Base-by-base conservation (phyloP, 1,140 invertebrate genomes). In the Atta texana region DNA sequence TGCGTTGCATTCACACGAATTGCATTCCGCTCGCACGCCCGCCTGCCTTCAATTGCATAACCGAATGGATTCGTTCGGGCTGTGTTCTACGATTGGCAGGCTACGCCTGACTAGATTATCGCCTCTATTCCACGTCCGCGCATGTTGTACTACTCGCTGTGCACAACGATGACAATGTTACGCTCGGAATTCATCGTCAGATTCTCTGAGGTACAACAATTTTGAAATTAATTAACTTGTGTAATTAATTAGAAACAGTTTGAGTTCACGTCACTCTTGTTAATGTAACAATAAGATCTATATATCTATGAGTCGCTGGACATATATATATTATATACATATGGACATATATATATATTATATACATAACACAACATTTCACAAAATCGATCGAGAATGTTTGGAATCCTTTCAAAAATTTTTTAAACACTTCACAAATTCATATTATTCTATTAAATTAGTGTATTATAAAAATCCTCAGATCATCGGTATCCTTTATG, bases 21-120 rank as follows among this genome's bases (percentile, higher is more conserved):
- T 66, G 75, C 75, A 78, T 78, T 59, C 34, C 64, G 31, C 78
- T 49, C 21, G 31, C 31, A 39, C 66, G 39, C 53, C 24, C 24
- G 24, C 28, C 55, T 10, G 51, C 55, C 69, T 74, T 61, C 80
- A 84, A 84, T 84, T 84, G 69, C 80, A 74, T 84, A 84, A 84
- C 55, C 80, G 28, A 74, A 74, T 75, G 24, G 31, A 53, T 66
- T 69, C 80, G 80, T 59, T 59, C 68, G 55, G n/a, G 28, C 16
- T 55, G 14, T 18, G 64, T n/a, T 69, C 31, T 34, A 44, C 80
- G 80, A 84, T 84, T 75, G 80, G 69, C 55, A 61, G 44, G 24
- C 80, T 61, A 61, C 51, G 80, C 66, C 51, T 82, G 80, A 82
- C 80, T 82, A 63, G 80, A 84, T 75, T 84, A 84, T 84, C 80